phyloP scores from a whole-genome alignment of 2,888 invertebrate genomes.

The Luperina nickerlii region DNA sequence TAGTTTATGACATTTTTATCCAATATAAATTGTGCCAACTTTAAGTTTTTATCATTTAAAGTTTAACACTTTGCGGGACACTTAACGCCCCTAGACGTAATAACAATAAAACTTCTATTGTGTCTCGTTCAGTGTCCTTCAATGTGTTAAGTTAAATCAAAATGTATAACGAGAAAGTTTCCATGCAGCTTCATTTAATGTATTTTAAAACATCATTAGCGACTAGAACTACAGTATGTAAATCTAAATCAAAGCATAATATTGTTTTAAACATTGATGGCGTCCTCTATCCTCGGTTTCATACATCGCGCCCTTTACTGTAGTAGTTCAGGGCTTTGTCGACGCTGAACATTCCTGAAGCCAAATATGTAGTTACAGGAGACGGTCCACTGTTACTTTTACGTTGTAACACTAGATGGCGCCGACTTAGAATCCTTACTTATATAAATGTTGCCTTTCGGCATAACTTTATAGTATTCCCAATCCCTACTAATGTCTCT shows the following conservation, averaged over 20 bases:
- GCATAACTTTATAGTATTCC: background rate
- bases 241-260: background rate
- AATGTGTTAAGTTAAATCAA: slow-evolving; percentile 12
- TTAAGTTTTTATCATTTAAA: background rate
- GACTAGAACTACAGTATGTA: background rate
- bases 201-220: background rate
- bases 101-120: too few relatives aligned
- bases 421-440: background rate
- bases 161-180: background rate
- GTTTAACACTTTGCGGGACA: too few relatives aligned
- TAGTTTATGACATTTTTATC: background rate
- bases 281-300: slow-evolving; percentile 45
- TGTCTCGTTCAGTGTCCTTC: too few relatives aligned
- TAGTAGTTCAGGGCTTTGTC: background rate
- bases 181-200: background rate
- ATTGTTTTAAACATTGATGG: background rate
- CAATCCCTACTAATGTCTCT: background rate
- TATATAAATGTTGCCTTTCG: background rate
- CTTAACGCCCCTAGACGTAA: too few relatives aligned
- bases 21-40: background rate
- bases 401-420: slow-evolving; percentile 54
- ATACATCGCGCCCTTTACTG: background rate
- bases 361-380: background rate
- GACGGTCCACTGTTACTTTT: background rate
- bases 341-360: slow-evolving; percentile 9